Evolutionary conservation across 1,140 invertebrate genomes (phyloP).

Genomic region (Mesaphorura yosii): DNA sequence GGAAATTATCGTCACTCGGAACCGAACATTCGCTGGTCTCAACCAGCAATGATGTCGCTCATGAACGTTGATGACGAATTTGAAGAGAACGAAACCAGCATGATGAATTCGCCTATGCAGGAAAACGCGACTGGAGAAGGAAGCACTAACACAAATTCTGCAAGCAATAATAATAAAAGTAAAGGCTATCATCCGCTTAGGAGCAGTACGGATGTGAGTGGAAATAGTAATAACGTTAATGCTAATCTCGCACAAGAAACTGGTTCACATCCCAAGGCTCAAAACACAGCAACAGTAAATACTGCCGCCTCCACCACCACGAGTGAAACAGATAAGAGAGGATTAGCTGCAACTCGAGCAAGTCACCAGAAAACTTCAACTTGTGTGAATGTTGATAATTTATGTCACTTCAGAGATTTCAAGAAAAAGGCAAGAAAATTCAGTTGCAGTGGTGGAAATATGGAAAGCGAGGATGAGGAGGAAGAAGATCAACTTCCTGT

Average conservation of each 20-base stretch:
- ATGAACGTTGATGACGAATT: constrained; percentile 12
- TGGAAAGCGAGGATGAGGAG: constrained; percentile 8
- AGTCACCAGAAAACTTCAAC: constrained; percentile 4
- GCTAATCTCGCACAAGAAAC: neutral
- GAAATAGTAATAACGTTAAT: neutral
- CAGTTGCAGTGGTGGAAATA: constrained; percentile 13
- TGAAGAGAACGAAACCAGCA: neutral
- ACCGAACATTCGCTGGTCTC: constrained; percentile 30
- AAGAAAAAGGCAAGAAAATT: constrained; percentile 16
- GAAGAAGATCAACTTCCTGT: neutral
- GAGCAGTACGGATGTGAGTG: constrained; percentile 19
- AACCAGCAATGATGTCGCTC: constrained; percentile 20
- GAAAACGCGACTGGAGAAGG: constrained; percentile 7
- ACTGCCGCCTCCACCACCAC: too few relatives aligned
- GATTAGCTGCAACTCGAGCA: constrained; percentile 3
- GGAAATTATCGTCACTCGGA: constrained; percentile 27
- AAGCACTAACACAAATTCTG: constrained; percentile 4
- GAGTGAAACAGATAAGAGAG: too few relatives aligned
- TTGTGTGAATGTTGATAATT: constrained; percentile 25
- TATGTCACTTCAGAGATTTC: constrained; percentile 19
- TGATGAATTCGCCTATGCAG: neutral
- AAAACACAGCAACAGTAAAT: too few relatives aligned
- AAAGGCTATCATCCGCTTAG: constrained; percentile 7
- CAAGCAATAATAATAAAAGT: neutral
- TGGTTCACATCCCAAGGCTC: too few relatives aligned